These are phyloP conservation scores for Notodonta dromedarius DNA, from an alignment of 2,888 invertebrate species.

Conservation along the genomic window DNA sequence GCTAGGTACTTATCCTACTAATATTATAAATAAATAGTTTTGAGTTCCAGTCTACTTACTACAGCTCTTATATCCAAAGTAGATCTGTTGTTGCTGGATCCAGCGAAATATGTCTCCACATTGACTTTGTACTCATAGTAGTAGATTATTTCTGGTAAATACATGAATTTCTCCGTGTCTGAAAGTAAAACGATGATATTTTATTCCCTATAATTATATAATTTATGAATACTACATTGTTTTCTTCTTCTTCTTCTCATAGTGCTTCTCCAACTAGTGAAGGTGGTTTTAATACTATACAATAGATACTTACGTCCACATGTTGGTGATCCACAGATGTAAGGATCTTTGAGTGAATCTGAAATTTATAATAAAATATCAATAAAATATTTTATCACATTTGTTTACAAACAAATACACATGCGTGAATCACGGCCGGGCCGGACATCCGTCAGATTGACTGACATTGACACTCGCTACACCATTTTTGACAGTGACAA, in stretches of 20 bases:
- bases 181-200: conserved; percentile 44
- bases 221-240: too few species aligned
- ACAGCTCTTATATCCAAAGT: conserved; percentile 86
- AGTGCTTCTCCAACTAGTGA: too few species aligned
- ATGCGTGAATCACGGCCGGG: neutral
- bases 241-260: too few species aligned
- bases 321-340: conserved; percentile 88
- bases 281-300: too few species aligned
- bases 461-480: neutral
- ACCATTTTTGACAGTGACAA: neutral
- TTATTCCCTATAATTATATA: too few species aligned
- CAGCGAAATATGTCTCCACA: conserved; percentile 88
- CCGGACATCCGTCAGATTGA: neutral
- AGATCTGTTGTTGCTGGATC: conserved; percentile 89
- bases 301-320: conserved; percentile 83
- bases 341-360: conserved; percentile 90
- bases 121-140: conserved; percentile 89
- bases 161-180: conserved; percentile 86
- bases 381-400: neutral
- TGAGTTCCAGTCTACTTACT: conserved; percentile 54
- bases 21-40: too few species aligned
- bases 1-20: too few species aligned
- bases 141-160: conserved; percentile 84
- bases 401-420: neutral
- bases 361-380: conserved; percentile 42